phyloP scores from a whole-genome alignment of 2,113 vertebrate species.

The Hemibagrus wyckioides region DNA sequence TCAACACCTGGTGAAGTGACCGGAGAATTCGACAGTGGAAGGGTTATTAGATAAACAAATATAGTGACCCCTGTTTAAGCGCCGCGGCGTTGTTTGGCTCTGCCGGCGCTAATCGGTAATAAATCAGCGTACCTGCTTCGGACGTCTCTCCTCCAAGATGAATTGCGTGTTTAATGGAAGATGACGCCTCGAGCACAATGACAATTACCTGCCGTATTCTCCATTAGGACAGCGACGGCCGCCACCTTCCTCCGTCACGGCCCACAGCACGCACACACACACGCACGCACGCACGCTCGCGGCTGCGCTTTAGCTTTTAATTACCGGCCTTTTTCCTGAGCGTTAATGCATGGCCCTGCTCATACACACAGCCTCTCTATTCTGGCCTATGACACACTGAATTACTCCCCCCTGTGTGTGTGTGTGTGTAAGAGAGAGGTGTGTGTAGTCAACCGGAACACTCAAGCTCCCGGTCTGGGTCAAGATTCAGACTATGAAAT shows the following conservation, averaged over 20 bases:
- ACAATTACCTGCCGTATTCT: slow-evolving; percentile 83
- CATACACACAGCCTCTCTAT: slow-evolving; percentile 30
- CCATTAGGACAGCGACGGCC: slow-evolving; percentile 64
- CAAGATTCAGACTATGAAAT: slow-evolving; percentile 48
- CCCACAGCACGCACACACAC: slow-evolving; percentile 68
- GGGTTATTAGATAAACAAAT: slow-evolving; percentile 45
- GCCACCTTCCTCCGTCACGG: slow-evolving; percentile 75
- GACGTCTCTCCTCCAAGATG: slow-evolving; percentile 68
- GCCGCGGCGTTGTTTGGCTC: background rate
- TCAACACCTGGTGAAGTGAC: background rate
- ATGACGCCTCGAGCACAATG: slow-evolving; percentile 73
- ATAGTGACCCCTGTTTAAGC: slow-evolving; percentile 26
- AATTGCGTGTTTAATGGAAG: slow-evolving; percentile 78
- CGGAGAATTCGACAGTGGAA: background rate
- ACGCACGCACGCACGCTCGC: slow-evolving; percentile 52
- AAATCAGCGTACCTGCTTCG: slow-evolving; percentile 69
- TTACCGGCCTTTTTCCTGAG: slow-evolving; percentile 69
- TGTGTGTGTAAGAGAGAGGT: slow-evolving; percentile 49
- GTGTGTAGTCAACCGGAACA: slow-evolving; percentile 47
- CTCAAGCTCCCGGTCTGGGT: slow-evolving; percentile 31
- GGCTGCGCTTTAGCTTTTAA: slow-evolving; percentile 73
- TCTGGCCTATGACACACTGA: slow-evolving; percentile 33
- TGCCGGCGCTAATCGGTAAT: slow-evolving; percentile 38
- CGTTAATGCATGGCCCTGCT: slow-evolving; percentile 7
- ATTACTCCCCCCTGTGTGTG: slow-evolving; percentile 41